phyloP scores from a whole-genome alignment of 2,888 invertebrate genomes.

The Monochamus alternatus region DNA sequence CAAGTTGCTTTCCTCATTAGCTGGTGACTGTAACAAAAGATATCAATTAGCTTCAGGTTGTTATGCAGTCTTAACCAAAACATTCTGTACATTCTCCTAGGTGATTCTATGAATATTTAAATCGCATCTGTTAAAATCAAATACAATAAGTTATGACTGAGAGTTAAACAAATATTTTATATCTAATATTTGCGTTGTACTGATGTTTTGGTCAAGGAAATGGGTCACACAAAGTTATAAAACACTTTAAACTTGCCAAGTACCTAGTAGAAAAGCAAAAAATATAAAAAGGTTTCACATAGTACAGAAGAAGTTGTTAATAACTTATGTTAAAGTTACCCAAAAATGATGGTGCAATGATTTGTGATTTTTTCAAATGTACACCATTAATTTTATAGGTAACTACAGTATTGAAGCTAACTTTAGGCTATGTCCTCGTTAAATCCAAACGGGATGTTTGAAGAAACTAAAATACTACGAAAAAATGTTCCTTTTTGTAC shows the following conservation, averaged over 20 bases:
- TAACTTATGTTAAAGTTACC: conserved; percentile 15
- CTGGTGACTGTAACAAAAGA: conserved; percentile 63
- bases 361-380: neutral
- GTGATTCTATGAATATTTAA: too few relatives aligned
- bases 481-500: neutral
- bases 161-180: too few relatives aligned
- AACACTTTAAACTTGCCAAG: neutral
- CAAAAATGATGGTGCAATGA: conserved; percentile 18
- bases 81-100: neutral
- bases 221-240: neutral
- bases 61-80: neutral
- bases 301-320: conserved; percentile 21
- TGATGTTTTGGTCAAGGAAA: neutral
- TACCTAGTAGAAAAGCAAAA: conserved; percentile 25
- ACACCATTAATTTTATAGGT: neutral
- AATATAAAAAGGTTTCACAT: neutral
- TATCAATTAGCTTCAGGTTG: neutral
- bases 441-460: neutral
- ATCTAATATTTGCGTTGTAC: too few relatives aligned
- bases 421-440: conserved; percentile 2
- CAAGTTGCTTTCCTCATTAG: conserved; percentile 58
- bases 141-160: too few relatives aligned
- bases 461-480: neutral
- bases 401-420: conserved; percentile 9
- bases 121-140: too few relatives aligned